phyloP scores from a whole-genome alignment of 2,888 invertebrate species.

The Thalpophila matura region DNA sequence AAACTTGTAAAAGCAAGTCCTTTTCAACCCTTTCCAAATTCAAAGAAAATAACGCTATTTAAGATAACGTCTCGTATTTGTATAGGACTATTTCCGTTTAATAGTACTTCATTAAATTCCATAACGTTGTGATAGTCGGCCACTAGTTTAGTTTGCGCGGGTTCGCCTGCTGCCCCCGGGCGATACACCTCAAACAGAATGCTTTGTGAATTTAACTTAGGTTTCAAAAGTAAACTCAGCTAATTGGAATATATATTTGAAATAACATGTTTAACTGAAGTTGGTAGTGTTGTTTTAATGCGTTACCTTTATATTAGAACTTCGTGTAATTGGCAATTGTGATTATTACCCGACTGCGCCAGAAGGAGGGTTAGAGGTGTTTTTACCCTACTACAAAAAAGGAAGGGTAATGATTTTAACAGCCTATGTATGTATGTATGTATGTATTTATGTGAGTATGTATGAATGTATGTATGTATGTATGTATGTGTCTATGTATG shows the following conservation, averaged over 20 bases:
- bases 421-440: too few relatives aligned
- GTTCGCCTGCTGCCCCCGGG: slow-evolving; percentile 71
- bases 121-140: slow-evolving; percentile 68
- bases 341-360: too few relatives aligned
- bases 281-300: slow-evolving; percentile 59
- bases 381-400: too few relatives aligned
- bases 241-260: slow-evolving; percentile 88
- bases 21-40: slow-evolving; percentile 19
- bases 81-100: slow-evolving; percentile 64
- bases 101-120: slow-evolving; percentile 68
- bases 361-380: slow-evolving; percentile 13
- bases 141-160: slow-evolving; percentile 73
- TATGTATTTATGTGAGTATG: too few relatives aligned
- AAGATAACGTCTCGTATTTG: slow-evolving; percentile 61
- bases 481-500: too few relatives aligned
- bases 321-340: slow-evolving; percentile 16
- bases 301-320: slow-evolving; percentile 5
- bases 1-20: neutral
- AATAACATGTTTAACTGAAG: slow-evolving; percentile 75
- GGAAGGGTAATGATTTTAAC: too few relatives aligned
- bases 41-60: slow-evolving; percentile 40
- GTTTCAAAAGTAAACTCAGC: slow-evolving; percentile 82
- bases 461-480: too few relatives aligned
- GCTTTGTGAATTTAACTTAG: slow-evolving; percentile 86
- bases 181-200: slow-evolving; percentile 77